Percentiles rank a stretch among this genome's conserved stretches.
phyloP scores from a whole-genome alignment of 2,797 vertebrate species.

The Sus cebifrons region DNA sequence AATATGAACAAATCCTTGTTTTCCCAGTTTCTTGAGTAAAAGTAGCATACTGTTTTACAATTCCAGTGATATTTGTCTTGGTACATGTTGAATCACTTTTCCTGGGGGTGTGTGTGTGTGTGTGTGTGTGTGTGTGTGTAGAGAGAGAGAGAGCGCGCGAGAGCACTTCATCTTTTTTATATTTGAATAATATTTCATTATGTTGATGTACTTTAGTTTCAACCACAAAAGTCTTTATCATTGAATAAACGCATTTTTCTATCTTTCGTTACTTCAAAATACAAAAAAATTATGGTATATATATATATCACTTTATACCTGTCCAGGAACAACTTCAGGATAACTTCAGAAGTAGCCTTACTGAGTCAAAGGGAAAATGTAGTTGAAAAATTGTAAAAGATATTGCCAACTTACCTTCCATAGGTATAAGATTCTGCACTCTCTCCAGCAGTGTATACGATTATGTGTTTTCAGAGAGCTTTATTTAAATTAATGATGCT shows the following conservation, averaged over 20 bases:
- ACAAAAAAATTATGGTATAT: neutral
- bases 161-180: neutral
- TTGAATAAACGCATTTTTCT: neutral
- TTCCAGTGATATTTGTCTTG: neutral
- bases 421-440: neutral
- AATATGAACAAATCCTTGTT: neutral
- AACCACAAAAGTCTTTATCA: neutral
- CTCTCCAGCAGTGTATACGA: neutral
- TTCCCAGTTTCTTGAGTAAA: slow-evolving; percentile 14
- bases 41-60: neutral
- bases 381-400: neutral
- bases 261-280: neutral
- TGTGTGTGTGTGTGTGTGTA: too few relatives aligned
- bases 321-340: neutral
- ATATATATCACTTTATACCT: neutral
- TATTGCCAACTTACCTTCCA: neutral
- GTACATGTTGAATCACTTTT: neutral
- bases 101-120: neutral
- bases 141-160: neutral
- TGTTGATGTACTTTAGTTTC: neutral
- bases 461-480: neutral
- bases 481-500: slow-evolving; percentile 40
- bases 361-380: neutral
- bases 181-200: neutral
- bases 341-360: slow-evolving; percentile 8